Base-by-base conservation (phyloP, 2,113 vertebrate species). In the Rallus limicola region DNA sequence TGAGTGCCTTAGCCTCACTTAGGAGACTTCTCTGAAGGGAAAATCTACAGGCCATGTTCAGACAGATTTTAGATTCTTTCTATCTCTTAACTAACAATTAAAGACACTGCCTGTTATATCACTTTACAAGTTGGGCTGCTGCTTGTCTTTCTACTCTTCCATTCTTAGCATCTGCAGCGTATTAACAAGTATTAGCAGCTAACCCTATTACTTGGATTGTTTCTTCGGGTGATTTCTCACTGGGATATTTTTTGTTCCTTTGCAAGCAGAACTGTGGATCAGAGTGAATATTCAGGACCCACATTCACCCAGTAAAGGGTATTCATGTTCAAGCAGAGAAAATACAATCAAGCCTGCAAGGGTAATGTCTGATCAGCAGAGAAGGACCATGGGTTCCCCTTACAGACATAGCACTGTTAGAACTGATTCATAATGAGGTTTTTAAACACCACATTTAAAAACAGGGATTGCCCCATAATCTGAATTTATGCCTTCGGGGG, bases 301-400 rank as follows among this genome's bases (percentile, higher is more conserved):
- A 2, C 23, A 15, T 33, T 59, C 16, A 74, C 36, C 17, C 38
- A 55, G 55, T 56, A 52, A 90, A 90, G 19, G 5, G 5, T 40
- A 33, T 24, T 70, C 10, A 31, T 11, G 6, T 36, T 77, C 55
- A 78, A 29, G 26, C 13, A 68, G 53, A 48, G 58, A 91, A 90
- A 93, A 80, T 13, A 40, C 9, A 46, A 17, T 28, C 62, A 52
- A 40, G 4, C n/a, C 70, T 88, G n/a, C 31, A 44, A 83, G 16
- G 26, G 56, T 28, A 80, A 46, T 50, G 3, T 38, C 59, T 77
- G 55, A 16, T 86, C 16, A 20, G 26, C 17, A 24, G 13, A 70
- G 13, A 13, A 69, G 46, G 31, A 34, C 18, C 0, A 0, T 4
- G 1, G 13, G 31, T 64, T 42, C 31, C 15, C 6, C 78, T 36